Evolutionary conservation across 30 jellyfish, hydroid and myxozoan species (phyloP).

Genomic region (Turritopsis rubra): DNA sequence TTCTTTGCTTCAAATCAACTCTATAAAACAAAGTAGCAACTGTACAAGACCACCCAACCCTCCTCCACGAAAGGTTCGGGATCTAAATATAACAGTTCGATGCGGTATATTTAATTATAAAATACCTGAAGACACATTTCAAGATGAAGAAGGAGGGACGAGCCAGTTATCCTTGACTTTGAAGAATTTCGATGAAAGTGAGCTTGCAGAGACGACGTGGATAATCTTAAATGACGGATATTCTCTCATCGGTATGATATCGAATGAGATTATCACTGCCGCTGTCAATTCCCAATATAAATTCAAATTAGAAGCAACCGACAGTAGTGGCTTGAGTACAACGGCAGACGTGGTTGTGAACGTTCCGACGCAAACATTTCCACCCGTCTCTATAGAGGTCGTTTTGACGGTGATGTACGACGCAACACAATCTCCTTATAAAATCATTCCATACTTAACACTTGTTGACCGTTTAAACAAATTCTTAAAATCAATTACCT

Average conservation of each 20-base stretch:
- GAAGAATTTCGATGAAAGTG: constrained; percentile 25
- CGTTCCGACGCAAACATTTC: neutral
- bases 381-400: neutral
- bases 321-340: neutral
- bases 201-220: constrained; percentile 64
- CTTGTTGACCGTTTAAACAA: neutral
- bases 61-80: constrained; percentile 48
- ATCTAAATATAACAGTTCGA: constrained; percentile 23
- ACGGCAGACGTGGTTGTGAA: neutral
- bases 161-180: constrained; percentile 45
- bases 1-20: constrained; percentile 7
- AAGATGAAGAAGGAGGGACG: constrained; percentile 57
- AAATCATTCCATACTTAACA: neutral
- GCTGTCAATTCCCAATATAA: neutral
- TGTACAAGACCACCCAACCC: constrained; percentile 54
- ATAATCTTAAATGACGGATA: constrained; percentile 34
- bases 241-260: neutral
- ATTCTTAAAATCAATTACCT: neutral
- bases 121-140: constrained; percentile 53
- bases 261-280: constrained; percentile 13
- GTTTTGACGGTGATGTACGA: neutral
- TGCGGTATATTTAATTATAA: constrained; percentile 48
- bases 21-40: neutral
- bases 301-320: constrained; percentile 8
- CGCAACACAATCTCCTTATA: neutral